phyloP scores from a whole-genome alignment of 2,888 invertebrate genomes.

The Pheosia gnoma region DNA sequence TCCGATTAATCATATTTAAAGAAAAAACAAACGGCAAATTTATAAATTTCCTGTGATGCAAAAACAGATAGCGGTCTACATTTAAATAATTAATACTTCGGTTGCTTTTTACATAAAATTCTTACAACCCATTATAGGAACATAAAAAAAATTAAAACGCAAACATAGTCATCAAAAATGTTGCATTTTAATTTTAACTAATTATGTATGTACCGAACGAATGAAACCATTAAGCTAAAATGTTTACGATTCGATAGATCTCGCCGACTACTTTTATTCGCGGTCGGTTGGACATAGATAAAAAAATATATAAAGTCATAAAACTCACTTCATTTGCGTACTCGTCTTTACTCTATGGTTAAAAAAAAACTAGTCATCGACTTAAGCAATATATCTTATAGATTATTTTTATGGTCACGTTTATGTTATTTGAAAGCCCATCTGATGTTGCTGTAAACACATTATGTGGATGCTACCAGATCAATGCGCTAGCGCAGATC shows the following conservation, averaged over 20 bases:
- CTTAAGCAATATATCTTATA: conserved; percentile 19
- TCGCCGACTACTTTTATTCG: conserved; percentile 28
- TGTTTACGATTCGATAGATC: conserved; percentile 27
- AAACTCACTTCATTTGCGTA: conserved; percentile 19
- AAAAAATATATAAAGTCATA: conserved; percentile 5
- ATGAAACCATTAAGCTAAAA: conserved; percentile 17
- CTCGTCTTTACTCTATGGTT: conserved; percentile 9
- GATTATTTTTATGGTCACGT: conserved; percentile 26
- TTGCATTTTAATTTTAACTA: neutral
- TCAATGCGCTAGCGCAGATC: too few relatives aligned
- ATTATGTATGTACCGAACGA: conserved; percentile 7
- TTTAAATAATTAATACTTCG: neutral
- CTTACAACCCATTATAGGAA: neutral
- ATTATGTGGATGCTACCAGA: too few relatives aligned
- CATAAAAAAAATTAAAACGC: neutral
- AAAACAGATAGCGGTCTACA: too few relatives aligned
- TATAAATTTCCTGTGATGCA: too few relatives aligned
- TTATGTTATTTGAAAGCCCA: conserved; percentile 4
- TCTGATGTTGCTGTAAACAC: neutral
- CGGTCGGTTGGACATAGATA: conserved; percentile 19
- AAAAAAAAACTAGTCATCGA: conserved; percentile 3
- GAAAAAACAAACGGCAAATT: too few relatives aligned
- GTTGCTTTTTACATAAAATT: neutral
- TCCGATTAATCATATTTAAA: too few relatives aligned
- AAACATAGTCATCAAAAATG: neutral